Evolutionary conservation across 2,113 vertebrate genomes (phyloP), one percentile per base, ranked within the genome.

Genomic region (Otis tarda): DNA sequence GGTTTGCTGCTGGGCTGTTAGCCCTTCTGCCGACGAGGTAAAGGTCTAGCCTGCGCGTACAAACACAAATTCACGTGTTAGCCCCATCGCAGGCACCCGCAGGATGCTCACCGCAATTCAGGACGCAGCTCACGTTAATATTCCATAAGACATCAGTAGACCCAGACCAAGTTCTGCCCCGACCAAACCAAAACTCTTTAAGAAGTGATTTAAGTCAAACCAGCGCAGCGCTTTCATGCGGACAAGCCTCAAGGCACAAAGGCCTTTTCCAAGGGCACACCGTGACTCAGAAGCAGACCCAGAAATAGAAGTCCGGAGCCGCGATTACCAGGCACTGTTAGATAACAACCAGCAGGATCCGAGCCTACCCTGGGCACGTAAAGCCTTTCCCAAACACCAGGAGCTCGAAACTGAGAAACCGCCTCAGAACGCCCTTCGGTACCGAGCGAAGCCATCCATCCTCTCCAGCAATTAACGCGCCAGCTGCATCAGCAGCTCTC

Each of bases 241-340:
- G 65, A 8, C 22, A 7, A 85, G 67, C 80, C 94, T 47, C 30
- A 11, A 92, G 96, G 91, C 91, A 91, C 93, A 83, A 73, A 96
- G 93, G 91, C 83, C 93, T 91, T 69, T 83, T 90, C 86, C 96
- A 95, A 95, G 86, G 96, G 93, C 91, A 47, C 64, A 15, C 74
- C 4, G 9, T 92, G 93, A 89, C 91, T 93, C 95, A 67, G 87
- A 91, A 68, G 64, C 82, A 77, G 30, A 43, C 35, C 33, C 89
- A 18, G 68, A 68, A 87, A 35, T 43, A 67, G 82, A 56, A 71
- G 55, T 7, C 76, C 87, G 43, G 76, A 39, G 61, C 80, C 3
- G 7, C 22, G 80, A 75, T 79, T 65, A 71, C 37, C 77, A 63
- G 85, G 88, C 73, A 6, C 87, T 57, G 28, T 45, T 56, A 65